Conservation (phyloP, 2,113 vertebrate species). For the Vulpes vulpes region DNA sequence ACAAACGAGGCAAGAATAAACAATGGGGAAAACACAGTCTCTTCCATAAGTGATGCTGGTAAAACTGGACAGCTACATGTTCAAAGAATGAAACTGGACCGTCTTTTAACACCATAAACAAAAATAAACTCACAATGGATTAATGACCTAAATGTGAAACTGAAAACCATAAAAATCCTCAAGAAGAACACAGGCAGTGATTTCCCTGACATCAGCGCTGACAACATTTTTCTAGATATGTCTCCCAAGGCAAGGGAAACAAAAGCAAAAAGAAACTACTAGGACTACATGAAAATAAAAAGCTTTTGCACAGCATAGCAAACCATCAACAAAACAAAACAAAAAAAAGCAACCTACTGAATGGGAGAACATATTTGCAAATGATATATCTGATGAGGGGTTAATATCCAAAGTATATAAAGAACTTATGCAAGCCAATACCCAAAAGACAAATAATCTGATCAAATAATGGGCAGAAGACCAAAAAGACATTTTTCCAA, state of each 20-base stretch:
- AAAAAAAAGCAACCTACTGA: not conserved
- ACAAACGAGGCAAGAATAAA: not conserved
- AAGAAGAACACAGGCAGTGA: not conserved
- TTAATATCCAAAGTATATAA: not conserved
- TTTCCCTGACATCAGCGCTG: not conserved
- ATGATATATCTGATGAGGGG: not conserved
- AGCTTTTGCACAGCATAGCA: not conserved
- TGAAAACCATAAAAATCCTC: not conserved
- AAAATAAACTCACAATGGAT: not conserved
- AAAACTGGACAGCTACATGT: not conserved
- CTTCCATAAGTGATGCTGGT: not conserved
- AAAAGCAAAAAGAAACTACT: not conserved
- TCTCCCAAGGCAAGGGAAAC: not conserved
- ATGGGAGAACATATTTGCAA: not conserved
- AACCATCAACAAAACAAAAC: not conserved
- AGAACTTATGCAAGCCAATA: not conserved
- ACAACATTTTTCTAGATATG: not conserved
- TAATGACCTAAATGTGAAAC: not conserved
- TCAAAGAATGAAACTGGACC: not conserved
- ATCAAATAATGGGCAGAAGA: not conserved
- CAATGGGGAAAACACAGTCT: not conserved
- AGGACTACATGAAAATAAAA: not conserved
- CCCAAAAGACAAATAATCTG: not conserved
- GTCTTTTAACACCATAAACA: not conserved
- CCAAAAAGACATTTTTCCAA: not conserved